A percentile compares a stretch with the other conserved stretches of the same genome.
Conservation (phyloP, 1,140 invertebrate species). For the Cepaea nemoralis region DNA sequence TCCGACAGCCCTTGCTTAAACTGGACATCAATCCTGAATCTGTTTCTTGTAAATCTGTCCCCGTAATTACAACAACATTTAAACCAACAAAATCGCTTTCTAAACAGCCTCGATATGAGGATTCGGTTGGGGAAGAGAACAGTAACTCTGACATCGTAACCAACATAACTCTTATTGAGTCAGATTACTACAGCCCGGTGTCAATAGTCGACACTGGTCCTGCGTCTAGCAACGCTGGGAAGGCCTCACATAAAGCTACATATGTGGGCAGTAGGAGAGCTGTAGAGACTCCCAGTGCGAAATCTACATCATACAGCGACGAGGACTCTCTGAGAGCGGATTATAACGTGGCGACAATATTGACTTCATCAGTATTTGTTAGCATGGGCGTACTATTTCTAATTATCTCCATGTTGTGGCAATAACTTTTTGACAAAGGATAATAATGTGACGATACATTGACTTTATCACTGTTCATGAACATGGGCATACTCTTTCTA, state of each 20-base stretch:
- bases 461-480: too few relatives aligned
- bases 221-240: background rate
- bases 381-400: too few relatives aligned
- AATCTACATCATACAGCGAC: background rate
- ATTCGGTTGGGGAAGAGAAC: background rate
- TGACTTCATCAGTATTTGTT: too few relatives aligned
- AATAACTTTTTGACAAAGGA: too few relatives aligned
- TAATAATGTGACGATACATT: too few relatives aligned
- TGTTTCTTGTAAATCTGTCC: constrained; percentile 46
- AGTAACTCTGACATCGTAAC: background rate
- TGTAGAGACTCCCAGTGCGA: background rate
- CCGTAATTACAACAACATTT: background rate
- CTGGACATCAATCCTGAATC: constrained; percentile 38
- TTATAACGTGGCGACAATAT: too few relatives aligned
- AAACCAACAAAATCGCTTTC: background rate
- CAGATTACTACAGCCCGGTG: background rate
- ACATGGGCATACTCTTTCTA: too few relatives aligned
- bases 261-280: too few relatives aligned
- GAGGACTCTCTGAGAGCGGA: background rate
- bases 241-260: background rate
- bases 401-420: too few relatives aligned
- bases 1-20: constrained; percentile 42
- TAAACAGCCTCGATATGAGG: too few relatives aligned
- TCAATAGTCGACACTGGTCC: background rate
- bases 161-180: background rate